Evolutionary conservation across 2,797 vertebrate genomes (phyloP), one percentile per base, ranked within the genome.

Genomic region (Coilia nasus): DNA sequence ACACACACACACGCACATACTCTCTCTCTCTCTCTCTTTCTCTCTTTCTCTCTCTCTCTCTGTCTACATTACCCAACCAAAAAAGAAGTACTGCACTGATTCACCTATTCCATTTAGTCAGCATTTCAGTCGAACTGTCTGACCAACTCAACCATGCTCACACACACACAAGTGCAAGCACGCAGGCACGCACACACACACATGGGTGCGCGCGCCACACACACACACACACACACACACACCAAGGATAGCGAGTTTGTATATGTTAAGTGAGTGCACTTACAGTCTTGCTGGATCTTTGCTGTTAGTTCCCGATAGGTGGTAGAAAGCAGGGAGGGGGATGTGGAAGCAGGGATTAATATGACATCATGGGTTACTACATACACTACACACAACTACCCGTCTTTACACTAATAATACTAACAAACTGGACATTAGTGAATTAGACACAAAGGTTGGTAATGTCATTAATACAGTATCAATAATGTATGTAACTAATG

Each of bases 231-330:
- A 54, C 10, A 54, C n/a, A 10, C 12, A 84, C 10, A 54, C 1
- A 15, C n/a, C 0, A 11, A 54, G 6, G 10, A 17, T 46, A n/a
- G 7, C 11, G 10, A 25, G 3, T 15, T 14, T 17, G 28, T 35
- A 75, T 35, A 15, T 71, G 14, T 71, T 71, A 71, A 28, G 9
- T 35, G 64, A 12, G 64, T 2, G 67, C 75, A 99, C 98, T 99
- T 98, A 99, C 98, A 87, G 92, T 97, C 96, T 85, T 95, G 96
- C 94, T 96, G 97, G 96, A 99, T 98, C 94, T 93, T 98, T 95
- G 97, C 98, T 99, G 97, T 98, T 96, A 97, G 95, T 97, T 96
- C 97, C 95, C 56, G 78, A 87, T 94, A 84, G 83, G 88, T n/a
- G 89, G 78, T 90, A 71, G 89, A 81, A 89, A 84, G 93, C 64